Percentiles rank a stretch among this genome's conserved stretches.
phyloP scores from a whole-genome alignment of 2,888 invertebrate species.

The Pheosia tremula region DNA sequence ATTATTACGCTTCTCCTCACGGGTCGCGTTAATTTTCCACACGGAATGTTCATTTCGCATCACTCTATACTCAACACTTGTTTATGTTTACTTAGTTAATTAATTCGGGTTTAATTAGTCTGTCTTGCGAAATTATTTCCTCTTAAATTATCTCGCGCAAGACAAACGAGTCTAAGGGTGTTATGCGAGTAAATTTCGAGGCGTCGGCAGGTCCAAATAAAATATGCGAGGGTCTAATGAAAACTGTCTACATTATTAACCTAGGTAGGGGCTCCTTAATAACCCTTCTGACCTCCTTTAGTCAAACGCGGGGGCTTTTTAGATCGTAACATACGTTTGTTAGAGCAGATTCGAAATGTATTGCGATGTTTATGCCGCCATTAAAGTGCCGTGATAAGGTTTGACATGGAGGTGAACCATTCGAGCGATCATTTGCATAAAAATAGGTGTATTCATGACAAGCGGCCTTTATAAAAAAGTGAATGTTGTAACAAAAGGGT shows the following conservation, averaged over 20 bases:
- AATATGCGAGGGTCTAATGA: slow-evolving; percentile 63
- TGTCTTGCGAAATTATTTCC: slow-evolving; percentile 61
- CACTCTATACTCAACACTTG: slow-evolving; percentile 48
- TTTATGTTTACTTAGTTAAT: slow-evolving; percentile 66
- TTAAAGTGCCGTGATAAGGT: slow-evolving; percentile 40
- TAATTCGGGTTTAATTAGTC: slow-evolving; percentile 67
- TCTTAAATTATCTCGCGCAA: slow-evolving; percentile 60
- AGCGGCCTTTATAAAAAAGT: slow-evolving; percentile 12
- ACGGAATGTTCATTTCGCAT: slow-evolving; percentile 37
- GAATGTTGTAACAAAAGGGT: slow-evolving; percentile 30
- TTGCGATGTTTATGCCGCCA: slow-evolving; percentile 37
- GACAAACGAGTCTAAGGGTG: slow-evolving; percentile 35
- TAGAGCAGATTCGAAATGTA: slow-evolving; percentile 33
- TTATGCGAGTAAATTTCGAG: slow-evolving; percentile 57
- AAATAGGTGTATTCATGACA: slow-evolving; percentile 4
- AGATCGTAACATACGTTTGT: slow-evolving; percentile 38
- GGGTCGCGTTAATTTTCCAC: slow-evolving; percentile 6
- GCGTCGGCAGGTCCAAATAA: slow-evolving; percentile 56
- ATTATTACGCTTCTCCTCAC: background rate
- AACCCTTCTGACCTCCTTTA: slow-evolving; percentile 39
- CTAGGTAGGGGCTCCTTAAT: slow-evolving; percentile 37
- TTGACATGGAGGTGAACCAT: slow-evolving; percentile 28
- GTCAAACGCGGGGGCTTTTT: slow-evolving; percentile 32
- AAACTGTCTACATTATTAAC: slow-evolving; percentile 58
- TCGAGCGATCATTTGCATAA: slow-evolving; percentile 25